Percentiles rank a stretch among this genome's conserved stretches.
These are phyloP conservation scores for Hipparchia sbordonii DNA, from an alignment of 2,888 invertebrate genomes.

Conservation along the genomic window DNA sequence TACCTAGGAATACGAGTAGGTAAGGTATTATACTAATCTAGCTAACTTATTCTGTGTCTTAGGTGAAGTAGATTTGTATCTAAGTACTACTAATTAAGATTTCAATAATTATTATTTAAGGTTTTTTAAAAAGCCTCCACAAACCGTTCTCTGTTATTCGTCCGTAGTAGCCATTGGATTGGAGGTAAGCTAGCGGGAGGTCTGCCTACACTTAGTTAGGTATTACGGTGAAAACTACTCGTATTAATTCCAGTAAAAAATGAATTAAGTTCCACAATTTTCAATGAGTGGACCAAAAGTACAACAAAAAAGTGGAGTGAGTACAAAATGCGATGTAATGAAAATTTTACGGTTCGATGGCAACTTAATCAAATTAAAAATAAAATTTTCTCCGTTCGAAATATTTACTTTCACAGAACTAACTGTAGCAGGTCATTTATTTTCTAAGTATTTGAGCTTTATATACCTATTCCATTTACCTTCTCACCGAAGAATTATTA, in stretches of 20 bases:
- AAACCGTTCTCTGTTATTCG: no score
- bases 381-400: constrained; percentile 19
- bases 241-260: neutral
- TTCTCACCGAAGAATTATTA: neutral
- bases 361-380: constrained; percentile 23
- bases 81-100: no score
- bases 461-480: neutral
- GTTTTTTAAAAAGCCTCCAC: no score
- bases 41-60: no score
- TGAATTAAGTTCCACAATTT: neutral
- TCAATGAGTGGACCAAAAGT: no score
- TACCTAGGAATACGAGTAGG: no score
- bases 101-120: no score
- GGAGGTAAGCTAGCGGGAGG: no score
- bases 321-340: constrained; percentile 26
- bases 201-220: no score
- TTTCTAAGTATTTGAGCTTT: neutral
- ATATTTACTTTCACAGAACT: constrained; percentile 34
- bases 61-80: no score
- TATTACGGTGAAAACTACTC: neutral
- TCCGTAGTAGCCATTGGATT: no score
- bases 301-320: neutral
- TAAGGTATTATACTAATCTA: no score
- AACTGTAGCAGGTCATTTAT: constrained; percentile 17
- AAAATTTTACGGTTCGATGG: constrained; percentile 33